Conservation (phyloP, 2,888 invertebrate species). For the Chrysolina haemoptera region DNA sequence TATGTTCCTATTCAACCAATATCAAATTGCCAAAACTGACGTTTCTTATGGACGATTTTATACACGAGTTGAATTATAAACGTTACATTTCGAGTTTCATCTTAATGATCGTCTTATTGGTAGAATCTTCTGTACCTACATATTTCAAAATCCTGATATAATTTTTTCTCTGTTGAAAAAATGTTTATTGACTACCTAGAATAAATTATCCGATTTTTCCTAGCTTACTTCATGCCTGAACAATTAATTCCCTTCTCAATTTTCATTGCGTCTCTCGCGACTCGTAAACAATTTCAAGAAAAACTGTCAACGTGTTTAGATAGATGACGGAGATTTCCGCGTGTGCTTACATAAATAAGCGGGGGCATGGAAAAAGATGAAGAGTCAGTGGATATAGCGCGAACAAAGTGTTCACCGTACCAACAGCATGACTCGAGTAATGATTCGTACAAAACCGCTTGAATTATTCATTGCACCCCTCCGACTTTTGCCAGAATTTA, state of each 20-base stretch:
- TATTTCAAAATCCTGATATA: too few relatives aligned
- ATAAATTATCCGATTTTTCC: too few relatives aligned
- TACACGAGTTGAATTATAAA: too few relatives aligned
- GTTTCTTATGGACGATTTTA: too few relatives aligned
- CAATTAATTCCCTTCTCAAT: constrained; percentile 13
- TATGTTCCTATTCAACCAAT: too few relatives aligned
- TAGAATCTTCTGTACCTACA: too few relatives aligned
- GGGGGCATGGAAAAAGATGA: constrained; percentile 53
- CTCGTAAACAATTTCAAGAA: constrained; percentile 60
- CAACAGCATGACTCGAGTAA: constrained; percentile 68
- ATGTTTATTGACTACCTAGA: too few relatives aligned
- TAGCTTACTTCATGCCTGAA: background rate
- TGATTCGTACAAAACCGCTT: constrained; percentile 68
- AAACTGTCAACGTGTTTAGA: constrained; percentile 63
- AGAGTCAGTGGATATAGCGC: constrained; percentile 40
- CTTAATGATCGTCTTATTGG: too few relatives aligned
- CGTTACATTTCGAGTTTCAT: too few relatives aligned
- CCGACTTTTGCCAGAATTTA: constrained; percentile 54
- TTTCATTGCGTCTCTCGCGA: constrained; percentile 33
- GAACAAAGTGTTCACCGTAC: constrained; percentile 69
- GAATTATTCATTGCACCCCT: constrained; percentile 67
- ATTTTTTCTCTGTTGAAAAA: too few relatives aligned
- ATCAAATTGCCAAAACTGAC: too few relatives aligned
- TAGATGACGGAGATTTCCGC: constrained; percentile 62
- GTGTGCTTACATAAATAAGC: constrained; percentile 67